Base-by-base conservation (phyloP, 2,888 invertebrate genomes). In the Ectropis crepuscularia region DNA sequence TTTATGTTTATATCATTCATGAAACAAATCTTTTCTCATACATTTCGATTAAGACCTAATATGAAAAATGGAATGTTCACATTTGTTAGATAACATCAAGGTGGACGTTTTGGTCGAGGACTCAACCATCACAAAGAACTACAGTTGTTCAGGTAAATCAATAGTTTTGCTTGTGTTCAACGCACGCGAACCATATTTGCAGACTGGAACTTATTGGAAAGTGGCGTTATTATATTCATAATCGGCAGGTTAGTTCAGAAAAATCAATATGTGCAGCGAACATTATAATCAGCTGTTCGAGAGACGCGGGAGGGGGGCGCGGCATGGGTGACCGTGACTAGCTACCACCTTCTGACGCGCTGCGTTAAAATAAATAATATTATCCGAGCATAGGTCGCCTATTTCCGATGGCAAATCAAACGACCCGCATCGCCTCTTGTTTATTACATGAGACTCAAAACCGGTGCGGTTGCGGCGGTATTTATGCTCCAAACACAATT, bases 61-160 rank as follows among this genome's bases (percentile, higher is more conserved):
- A 91, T 91, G 90, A 93, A 93, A 83, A 85, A 95, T 95, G 95
- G 95, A 95, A 93, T 95, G 95, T 89, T 93, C 94, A 82, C 95
- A 95, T 93, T 93, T 95, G 81, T 92, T 92, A 87, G 94, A 94
- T 89, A 94, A 94, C 92, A 94, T 95, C 84, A 94, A 94, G 86
- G 88, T 93, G 85, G 89, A 91, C 79, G 88, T 90, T 83, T 86
- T 90, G 82, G 78, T 82, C 80, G 88, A 92, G 81, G 92, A 92
- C 82, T 86, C 83, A 76, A 85, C 87, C 82, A 90, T 90, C 90
- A 93, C 94, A 93, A 94, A 95, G 94, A 94, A 94, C 88, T 89
- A 92, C 87, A 89, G 90, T 87, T 95, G 95, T 92, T 93, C 94
- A 94, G 95, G 95, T 95, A 94, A 87, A 81, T 75, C 60, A 72